Evolutionary conservation across 2,797 vertebrate species (phyloP), one percentile per base, ranked within the genome.

Genomic region (Sebastes wilsoni): DNA sequence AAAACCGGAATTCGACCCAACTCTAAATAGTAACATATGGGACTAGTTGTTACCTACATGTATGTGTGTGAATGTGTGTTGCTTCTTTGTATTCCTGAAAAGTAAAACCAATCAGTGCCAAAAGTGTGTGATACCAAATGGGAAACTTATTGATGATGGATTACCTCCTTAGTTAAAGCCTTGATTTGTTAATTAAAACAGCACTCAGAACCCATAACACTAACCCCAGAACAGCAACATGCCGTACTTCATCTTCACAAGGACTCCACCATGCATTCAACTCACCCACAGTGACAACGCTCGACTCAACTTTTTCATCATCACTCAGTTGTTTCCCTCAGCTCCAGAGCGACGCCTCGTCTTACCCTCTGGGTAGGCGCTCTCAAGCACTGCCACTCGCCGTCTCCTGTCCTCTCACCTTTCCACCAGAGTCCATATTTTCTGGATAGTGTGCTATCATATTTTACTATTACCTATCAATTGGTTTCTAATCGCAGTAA

Each of bases 381-480:
- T 80, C 60, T 60, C 28, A 12, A 59, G 49, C 55, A 55, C 75
- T 59, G 34, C 61, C 22, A 46, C 73, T 81, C 27, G 5, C 69
- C 30, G 71, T 77, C 87, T 86, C 65, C 83, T 77, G 72, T 90
- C 88, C 85, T 82, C 90, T 93, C 91, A 93, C 89, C 87, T 93
- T 91, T 91, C 88, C 87, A 91, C 89, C 87, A 92, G 81, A 93
- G 90, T 95, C 93, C 94, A 94, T 95, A 93, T 95, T 96, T 94
- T 92, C 86, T 90, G 92, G 83, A 94, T 94, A 94, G 94, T 87
- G 88, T 86, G 93, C 90, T 87, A 95, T 96, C 96, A 95, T 96
- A 96, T 96, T 96, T 96, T 96, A 96, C 95, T 96, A 96, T 96
- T 96, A 96, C 94, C 95, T 96, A 96, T 96, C 96, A 96, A 96